A percentile compares a stretch with the other conserved stretches of the same genome.
phyloP scores from a whole-genome alignment of 2,797 vertebrate species.

The Eulemur mongoz region DNA sequence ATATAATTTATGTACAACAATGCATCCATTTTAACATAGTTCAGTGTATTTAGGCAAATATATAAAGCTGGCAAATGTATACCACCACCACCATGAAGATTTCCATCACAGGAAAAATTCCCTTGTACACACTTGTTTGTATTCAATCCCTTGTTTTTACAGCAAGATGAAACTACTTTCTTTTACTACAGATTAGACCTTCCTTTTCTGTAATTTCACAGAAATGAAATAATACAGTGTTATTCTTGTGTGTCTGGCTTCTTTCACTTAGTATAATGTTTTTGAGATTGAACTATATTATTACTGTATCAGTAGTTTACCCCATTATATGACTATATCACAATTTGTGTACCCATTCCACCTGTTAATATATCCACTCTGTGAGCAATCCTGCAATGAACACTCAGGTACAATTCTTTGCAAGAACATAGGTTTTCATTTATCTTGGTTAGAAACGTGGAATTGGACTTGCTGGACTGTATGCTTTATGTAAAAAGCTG shows the following conservation, averaged over 20 bases:
- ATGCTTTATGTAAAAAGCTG: background rate
- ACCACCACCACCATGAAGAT: background rate
- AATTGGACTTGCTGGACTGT: background rate
- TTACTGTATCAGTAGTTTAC: background rate
- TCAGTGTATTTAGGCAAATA: background rate
- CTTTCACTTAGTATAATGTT: background rate
- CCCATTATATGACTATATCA: background rate
- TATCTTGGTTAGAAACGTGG: background rate
- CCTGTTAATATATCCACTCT: background rate
- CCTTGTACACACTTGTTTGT: background rate
- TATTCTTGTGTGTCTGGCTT: background rate
- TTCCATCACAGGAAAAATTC: background rate
- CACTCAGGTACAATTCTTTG: background rate
- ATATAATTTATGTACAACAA: background rate
- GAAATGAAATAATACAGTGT: background rate
- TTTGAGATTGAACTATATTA: background rate
- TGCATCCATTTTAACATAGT: background rate
- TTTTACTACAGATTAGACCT: background rate
- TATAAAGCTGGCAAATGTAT: background rate
- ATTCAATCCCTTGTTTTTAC: background rate
- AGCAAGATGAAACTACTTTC: background rate
- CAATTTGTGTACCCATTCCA: background rate
- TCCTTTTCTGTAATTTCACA: background rate
- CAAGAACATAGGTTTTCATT: background rate
- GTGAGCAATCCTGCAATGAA: background rate